phyloP scores from a whole-genome alignment of 2,888 invertebrate species.

The Cremastinae sp. region DNA sequence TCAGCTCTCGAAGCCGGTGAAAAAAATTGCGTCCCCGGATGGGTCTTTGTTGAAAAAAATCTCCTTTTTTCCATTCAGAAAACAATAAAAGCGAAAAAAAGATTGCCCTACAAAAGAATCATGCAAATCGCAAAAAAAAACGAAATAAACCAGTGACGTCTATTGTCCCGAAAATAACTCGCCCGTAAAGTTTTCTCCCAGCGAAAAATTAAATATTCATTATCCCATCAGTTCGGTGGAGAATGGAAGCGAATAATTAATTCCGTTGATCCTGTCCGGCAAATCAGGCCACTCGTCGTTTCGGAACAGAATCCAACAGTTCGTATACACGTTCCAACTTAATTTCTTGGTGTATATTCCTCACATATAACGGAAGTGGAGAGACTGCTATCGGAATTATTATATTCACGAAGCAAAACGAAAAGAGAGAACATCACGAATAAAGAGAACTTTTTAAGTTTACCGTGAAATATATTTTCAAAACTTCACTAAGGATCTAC shows the following conservation, averaged over 20 bases:
- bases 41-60: background rate
- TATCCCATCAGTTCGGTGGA: constrained; percentile 17
- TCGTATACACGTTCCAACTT: constrained; percentile 20
- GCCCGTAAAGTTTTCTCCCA: background rate
- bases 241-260: constrained; percentile 35
- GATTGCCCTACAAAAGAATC: too few species aligned
- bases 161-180: constrained; percentile 13
- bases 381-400: constrained; percentile 16
- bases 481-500: too few species aligned
- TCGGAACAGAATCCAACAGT: constrained; percentile 21
- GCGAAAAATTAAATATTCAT: constrained; percentile 37
- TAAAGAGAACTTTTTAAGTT: background rate
- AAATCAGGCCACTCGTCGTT: constrained; percentile 48
- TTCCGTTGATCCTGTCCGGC: constrained; percentile 28
- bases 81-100: too few species aligned
- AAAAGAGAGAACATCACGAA: background rate
- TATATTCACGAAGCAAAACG: constrained; percentile 12
- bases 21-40: too few species aligned
- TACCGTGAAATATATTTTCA: background rate
- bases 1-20: too few species aligned
- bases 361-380: constrained; percentile 18
- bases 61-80: too few species aligned
- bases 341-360: constrained; percentile 32
- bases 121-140: background rate
- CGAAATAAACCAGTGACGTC: background rate